These are phyloP conservation scores for Austrolebias charrua DNA, from an alignment of 2,797 vertebrate genomes.

Conservation along the genomic window DNA sequence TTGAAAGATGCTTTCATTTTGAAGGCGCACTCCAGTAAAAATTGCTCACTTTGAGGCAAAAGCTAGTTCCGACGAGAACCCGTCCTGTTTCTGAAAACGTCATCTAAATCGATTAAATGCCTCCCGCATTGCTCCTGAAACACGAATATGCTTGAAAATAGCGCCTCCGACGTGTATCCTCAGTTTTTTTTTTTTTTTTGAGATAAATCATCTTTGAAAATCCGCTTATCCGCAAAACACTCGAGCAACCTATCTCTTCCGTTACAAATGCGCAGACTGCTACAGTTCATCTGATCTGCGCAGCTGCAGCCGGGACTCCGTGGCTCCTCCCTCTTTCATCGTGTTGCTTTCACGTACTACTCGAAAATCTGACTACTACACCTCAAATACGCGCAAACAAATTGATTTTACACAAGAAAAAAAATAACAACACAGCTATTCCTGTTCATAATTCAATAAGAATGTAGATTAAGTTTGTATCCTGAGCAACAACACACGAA, in stretches of 20 bases:
- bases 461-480: neutral
- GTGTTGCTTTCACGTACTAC: constrained; percentile 44
- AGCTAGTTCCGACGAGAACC: neutral
- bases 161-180: neutral
- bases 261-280: neutral
- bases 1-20: constrained; percentile 26
- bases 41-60: neutral
- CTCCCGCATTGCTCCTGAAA: neutral
- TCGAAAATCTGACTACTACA: constrained; percentile 19
- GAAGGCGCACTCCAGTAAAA: constrained; percentile 8
- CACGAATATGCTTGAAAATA: neutral
- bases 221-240: neutral
- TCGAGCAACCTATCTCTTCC: neutral
- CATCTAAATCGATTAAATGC: neutral
- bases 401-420: neutral
- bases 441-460: neutral
- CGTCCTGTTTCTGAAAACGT: constrained; percentile 1
- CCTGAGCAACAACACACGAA: neutral
- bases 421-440: too few relatives aligned
- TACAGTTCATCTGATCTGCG: constrained; percentile 5
- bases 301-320: constrained; percentile 49
- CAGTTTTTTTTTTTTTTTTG: neutral
- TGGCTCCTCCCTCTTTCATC: constrained; percentile 67
- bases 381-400: neutral
- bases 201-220: neutral